A percentile compares a stretch with the other conserved stretches of the same genome.
Evolutionary conservation across 2,888 invertebrate species (phyloP).

Genomic region (Hermaeophaga mercurialis): DNA sequence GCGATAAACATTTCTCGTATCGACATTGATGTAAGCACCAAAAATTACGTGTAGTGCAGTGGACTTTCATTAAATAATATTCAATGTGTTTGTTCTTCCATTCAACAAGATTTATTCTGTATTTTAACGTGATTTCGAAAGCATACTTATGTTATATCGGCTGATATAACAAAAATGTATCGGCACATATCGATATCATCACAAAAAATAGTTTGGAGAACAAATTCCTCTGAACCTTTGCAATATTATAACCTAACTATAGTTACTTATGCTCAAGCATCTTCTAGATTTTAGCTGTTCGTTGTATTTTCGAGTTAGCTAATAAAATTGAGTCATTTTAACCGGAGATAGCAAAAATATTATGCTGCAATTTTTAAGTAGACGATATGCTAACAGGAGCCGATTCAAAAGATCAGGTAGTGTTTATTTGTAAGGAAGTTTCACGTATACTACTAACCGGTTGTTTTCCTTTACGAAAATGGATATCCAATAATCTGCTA

Average conservation of each 20-base stretch:
- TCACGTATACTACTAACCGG: slow-evolving; percentile 9
- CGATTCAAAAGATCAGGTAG: not conserved
- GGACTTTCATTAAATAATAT: too few species aligned
- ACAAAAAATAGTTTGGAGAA: not conserved
- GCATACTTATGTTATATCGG: not conserved
- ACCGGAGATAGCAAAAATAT: not conserved
- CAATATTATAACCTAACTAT: not conserved
- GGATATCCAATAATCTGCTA: slow-evolving; percentile 18
- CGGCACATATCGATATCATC: not conserved
- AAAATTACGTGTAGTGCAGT: too few species aligned
- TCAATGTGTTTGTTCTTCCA: too few species aligned
- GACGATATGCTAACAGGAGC: not conserved
- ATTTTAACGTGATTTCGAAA: not conserved
- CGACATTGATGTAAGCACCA: too few species aligned
- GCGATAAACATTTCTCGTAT: too few species aligned
- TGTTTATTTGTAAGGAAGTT: not conserved
- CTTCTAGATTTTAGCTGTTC: not conserved
- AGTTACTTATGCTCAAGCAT: not conserved
- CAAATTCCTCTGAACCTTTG: not conserved
- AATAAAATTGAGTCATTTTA: not conserved
- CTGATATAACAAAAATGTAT: not conserved
- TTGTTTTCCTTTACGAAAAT: slow-evolving; percentile 18
- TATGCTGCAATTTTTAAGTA: not conserved
- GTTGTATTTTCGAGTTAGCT: not conserved
- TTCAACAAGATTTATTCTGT: not conserved